Conservation (phyloP, 2,888 invertebrate genomes). For the Sinhomidia bicolor region DNA sequence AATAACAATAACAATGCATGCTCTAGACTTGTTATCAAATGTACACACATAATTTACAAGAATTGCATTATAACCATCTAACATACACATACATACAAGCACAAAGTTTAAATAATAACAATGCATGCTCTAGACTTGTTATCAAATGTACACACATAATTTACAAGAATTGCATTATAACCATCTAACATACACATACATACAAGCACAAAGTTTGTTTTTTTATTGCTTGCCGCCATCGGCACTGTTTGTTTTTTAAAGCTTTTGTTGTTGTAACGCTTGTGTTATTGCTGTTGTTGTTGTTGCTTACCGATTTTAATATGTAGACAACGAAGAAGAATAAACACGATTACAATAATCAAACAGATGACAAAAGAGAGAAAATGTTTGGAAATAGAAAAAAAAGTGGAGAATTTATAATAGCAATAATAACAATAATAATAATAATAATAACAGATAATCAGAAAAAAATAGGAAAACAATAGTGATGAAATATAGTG, state of each 20-base stretch:
- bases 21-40: too few species aligned
- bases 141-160: too few species aligned
- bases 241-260: background rate
- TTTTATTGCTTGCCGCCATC: slow-evolving; percentile 7
- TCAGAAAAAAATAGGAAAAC: slow-evolving; percentile 12
- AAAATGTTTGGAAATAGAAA: slow-evolving; percentile 38
- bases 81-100: too few species aligned
- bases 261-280: slow-evolving; percentile 1
- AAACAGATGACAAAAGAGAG: slow-evolving; percentile 62
- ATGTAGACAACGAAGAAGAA: slow-evolving; percentile 31
- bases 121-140: too few species aligned
- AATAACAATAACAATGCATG: too few species aligned
- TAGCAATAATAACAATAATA: too few species aligned
- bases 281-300: slow-evolving; percentile 42
- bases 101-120: too few species aligned
- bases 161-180: too few species aligned
- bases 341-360: slow-evolving; percentile 58
- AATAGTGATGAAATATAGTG: slow-evolving; percentile 65
- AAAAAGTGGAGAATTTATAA: slow-evolving; percentile 2
- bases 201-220: background rate
- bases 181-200: too few species aligned
- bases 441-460: background rate
- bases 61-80: too few species aligned
- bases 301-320: slow-evolving; percentile 62
- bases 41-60: too few species aligned